Evolutionary conservation across 2,797 vertebrate species (phyloP).

Genomic region (Epinephelus awoara): DNA sequence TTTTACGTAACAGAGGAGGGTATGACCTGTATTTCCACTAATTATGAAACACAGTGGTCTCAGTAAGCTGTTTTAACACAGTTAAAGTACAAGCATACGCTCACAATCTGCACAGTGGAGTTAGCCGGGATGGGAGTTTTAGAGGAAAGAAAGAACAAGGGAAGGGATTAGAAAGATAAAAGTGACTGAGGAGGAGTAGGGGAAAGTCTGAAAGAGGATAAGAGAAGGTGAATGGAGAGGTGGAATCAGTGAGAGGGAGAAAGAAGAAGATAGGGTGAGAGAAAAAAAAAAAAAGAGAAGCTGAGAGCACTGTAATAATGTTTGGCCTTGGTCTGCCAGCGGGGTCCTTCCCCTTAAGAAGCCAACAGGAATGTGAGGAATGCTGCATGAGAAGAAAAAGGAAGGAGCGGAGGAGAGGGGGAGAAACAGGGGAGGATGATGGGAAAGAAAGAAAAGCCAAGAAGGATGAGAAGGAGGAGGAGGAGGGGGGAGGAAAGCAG

Average conservation of each 20-base stretch:
- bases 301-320: constrained; percentile 75
- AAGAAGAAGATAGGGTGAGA: constrained; percentile 40
- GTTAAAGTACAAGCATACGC: constrained; percentile 24
- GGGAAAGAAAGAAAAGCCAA: constrained; percentile 61
- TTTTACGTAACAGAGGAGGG: constrained; percentile 51
- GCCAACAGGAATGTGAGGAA: constrained; percentile 84
- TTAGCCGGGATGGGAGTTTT: constrained; percentile 11
- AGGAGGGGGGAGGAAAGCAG: constrained; percentile 22
- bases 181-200: neutral
- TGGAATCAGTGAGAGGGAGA: constrained; percentile 15
- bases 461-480: constrained; percentile 8
- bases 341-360: constrained; percentile 85
- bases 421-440: constrained; percentile 56
- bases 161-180: neutral
- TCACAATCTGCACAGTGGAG: constrained; percentile 37
- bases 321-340: constrained; percentile 83
- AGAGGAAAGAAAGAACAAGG: constrained; percentile 14
- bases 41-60: constrained; percentile 57
- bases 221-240: constrained; percentile 21
- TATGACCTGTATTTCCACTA: constrained; percentile 62
- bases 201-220: neutral
- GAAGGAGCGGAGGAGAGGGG: constrained; percentile 72
- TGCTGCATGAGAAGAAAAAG: constrained; percentile 79
- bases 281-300: constrained; percentile 30
- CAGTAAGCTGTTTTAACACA: constrained; percentile 44